A percentile compares a stretch with the other conserved stretches of the same genome.
Conservation (phyloP, 2,888 invertebrate genomes). For the Sphaerophoria rueppellii region DNA sequence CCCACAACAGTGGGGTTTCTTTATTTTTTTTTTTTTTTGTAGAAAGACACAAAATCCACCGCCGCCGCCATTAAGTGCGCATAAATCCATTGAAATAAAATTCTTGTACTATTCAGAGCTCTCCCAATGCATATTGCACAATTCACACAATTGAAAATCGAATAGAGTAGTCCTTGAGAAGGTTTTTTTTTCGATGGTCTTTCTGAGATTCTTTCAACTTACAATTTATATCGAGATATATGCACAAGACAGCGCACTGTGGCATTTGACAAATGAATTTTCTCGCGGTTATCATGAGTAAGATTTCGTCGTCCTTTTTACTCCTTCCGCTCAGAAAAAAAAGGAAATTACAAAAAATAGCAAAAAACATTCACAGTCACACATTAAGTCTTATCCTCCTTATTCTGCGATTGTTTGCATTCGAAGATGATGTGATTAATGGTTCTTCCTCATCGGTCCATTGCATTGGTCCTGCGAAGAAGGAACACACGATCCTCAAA, state of each 20-base stretch:
- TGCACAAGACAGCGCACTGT: constrained; percentile 16
- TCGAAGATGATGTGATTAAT: constrained; percentile 71
- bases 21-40: neutral
- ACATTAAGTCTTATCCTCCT: constrained; percentile 12
- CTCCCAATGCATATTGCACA: constrained; percentile 54
- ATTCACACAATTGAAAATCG: constrained; percentile 64
- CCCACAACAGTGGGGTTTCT: constrained; percentile 17
- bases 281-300: constrained; percentile 38
- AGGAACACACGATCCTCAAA: constrained; percentile 8
- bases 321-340: too few species aligned
- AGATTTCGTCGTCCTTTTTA: constrained; percentile 7
- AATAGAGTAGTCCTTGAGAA: constrained; percentile 31
- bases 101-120: constrained; percentile 35
- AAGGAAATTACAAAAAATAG: too few species aligned
- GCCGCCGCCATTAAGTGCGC: constrained; percentile 41
- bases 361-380: neutral
- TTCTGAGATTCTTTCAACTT: neutral
- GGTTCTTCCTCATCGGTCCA: constrained; percentile 26
- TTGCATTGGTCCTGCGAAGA: constrained; percentile 36
- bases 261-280: constrained; percentile 72
- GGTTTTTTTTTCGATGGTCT: neutral
- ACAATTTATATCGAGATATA: neutral
- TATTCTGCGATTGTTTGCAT: constrained; percentile 61
- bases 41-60: too few species aligned
- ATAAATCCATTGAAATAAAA: constrained; percentile 66